Evolutionary conservation across 2,888 invertebrate species (phyloP).

Genomic region (Antheraea yamamai): DNA sequence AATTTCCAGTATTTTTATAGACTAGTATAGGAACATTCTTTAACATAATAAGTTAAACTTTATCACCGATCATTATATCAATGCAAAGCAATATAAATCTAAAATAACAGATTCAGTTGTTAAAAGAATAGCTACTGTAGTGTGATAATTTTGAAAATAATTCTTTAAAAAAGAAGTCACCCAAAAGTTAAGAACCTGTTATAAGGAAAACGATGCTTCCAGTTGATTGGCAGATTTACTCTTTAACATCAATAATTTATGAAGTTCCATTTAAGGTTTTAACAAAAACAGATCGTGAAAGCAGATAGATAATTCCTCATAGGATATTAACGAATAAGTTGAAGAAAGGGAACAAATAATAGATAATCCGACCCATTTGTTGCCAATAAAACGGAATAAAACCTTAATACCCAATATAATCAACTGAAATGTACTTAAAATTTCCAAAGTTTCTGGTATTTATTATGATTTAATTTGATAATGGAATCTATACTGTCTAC

Average conservation of each 20-base stretch:
- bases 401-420: not conserved
- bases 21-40: not conserved
- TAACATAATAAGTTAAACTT: not conserved
- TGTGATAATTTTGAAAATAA: not conserved
- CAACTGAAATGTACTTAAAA: not conserved
- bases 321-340: not conserved
- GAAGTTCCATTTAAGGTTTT: not conserved
- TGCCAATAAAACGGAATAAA: not conserved
- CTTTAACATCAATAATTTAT: not conserved
- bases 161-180: not conserved
- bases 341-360: not conserved
- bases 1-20: not conserved
- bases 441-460: not conserved
- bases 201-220: not conserved
- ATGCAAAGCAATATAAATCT: not conserved
- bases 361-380: too few relatives aligned
- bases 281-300: not conserved
- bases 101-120: not conserved
- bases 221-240: not conserved
- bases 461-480: slow-evolving; percentile 6
- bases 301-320: not conserved
- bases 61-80: not conserved
- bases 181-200: not conserved
- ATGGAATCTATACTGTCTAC: not conserved
- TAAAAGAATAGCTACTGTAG: not conserved